These are phyloP conservation scores for Drosophila setifemur DNA, from an alignment of 1,140 invertebrate species.

Conservation along the genomic window DNA sequence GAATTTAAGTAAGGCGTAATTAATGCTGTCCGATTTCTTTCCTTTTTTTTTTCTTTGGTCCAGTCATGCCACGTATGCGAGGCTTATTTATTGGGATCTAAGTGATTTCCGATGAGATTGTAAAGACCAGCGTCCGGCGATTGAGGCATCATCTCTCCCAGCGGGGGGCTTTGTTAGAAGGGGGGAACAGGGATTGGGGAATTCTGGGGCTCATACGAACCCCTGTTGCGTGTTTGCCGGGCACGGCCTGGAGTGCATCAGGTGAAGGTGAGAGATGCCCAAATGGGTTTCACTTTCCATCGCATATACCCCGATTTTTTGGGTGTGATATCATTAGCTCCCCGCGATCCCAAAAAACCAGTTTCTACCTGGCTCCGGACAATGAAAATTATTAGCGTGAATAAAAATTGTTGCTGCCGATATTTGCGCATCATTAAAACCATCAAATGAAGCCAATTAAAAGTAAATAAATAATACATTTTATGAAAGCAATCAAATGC, in stretches of 20 bases:
- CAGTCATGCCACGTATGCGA: slow-evolving; percentile 52
- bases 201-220: slow-evolving; percentile 6
- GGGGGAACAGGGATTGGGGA: background rate
- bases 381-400: slow-evolving; percentile 76
- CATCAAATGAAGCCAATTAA: slow-evolving; percentile 80
- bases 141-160: slow-evolving; percentile 77
- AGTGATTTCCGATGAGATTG: slow-evolving; percentile 82
- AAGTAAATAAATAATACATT: slow-evolving; percentile 79
- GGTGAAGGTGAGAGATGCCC: slow-evolving; percentile 69
- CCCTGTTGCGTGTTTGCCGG: slow-evolving; percentile 60
- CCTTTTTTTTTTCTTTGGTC: slow-evolving; percentile 3
- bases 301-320: slow-evolving; percentile 48
- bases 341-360: slow-evolving; percentile 41
- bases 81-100: slow-evolving; percentile 82
- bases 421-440: slow-evolving; percentile 79
- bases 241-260: slow-evolving; percentile 25
- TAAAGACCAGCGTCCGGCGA: slow-evolving; percentile 61
- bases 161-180: slow-evolving; percentile 58
- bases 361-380: slow-evolving; percentile 41
- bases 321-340: slow-evolving; percentile 80
- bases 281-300: slow-evolving; percentile 68
- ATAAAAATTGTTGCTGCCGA: slow-evolving; percentile 72
- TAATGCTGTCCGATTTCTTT: slow-evolving; percentile 64
- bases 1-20: slow-evolving; percentile 83
- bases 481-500: slow-evolving; percentile 74